Evolutionary conservation across 2,113 vertebrate genomes (phyloP).

Genomic region (Phainopepla nitens): DNA sequence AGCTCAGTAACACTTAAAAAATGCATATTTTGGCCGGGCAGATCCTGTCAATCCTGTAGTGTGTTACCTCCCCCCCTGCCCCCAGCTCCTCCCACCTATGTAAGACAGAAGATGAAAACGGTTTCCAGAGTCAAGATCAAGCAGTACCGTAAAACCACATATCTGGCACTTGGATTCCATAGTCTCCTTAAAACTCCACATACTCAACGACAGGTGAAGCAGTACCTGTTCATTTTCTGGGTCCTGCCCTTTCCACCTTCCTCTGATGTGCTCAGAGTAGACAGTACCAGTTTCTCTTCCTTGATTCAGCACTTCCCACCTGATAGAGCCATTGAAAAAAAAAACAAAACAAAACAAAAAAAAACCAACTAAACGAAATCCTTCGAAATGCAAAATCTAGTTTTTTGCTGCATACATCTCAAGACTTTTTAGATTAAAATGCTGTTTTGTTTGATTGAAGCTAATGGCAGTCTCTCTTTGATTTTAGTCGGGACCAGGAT

Average conservation of each 20-base stretch:
- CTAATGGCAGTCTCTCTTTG: background rate
- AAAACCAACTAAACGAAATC: background rate
- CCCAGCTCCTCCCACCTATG: background rate
- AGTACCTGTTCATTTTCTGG: background rate
- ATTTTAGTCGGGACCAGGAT: background rate
- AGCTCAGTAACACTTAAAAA: background rate
- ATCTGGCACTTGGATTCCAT: background rate
- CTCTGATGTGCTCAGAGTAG: background rate
- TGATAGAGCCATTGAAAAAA: background rate
- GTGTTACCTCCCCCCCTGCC: fast-evolving
- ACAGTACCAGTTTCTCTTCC: background rate
- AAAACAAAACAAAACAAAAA: too few relatives aligned
- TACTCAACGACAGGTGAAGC: background rate
- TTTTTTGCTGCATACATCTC: background rate
- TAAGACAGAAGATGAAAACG: background rate
- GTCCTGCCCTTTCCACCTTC: background rate
- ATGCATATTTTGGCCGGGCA: background rate
- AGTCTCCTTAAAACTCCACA: background rate
- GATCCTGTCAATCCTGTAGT: background rate
- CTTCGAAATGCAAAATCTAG: background rate
- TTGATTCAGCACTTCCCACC: background rate
- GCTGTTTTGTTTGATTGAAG: background rate
- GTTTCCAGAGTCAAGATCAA: background rate
- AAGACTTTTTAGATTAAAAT: background rate
- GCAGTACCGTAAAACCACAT: background rate